Evolutionary conservation across 2,113 vertebrate genomes (phyloP), one percentile per base, ranked within the genome.

Genomic region (Climacteris rufus): DNA sequence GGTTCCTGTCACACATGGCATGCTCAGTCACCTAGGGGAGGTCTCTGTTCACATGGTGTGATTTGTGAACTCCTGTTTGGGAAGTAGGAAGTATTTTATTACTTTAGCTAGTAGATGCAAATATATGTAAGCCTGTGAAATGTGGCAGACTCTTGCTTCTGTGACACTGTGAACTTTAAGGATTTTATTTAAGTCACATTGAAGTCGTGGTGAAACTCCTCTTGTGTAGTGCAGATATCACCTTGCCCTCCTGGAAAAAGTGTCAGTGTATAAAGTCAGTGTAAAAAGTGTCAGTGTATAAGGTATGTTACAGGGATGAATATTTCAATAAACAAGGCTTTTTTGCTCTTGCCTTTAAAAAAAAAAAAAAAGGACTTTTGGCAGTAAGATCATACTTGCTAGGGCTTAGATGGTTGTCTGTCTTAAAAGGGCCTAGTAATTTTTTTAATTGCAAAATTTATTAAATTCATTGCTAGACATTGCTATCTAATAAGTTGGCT

Each of bases 371-470:
- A 12, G 6, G 10, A 17, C 21, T 79, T 63, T 13, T 27, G 20
- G 15, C 45, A 47, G 30, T 16, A 14, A 47, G 28, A 27, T 90
- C 27, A 11, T 4, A 2, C 18, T 68, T 84, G 4, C 31, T 47
- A 14, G 19, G 21, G 7, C 16, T 13, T 11, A 13, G 33, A 31
- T 22, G 0, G 1, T 33, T 76, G 5, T 12, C 6, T 60, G 2
- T 64, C 21, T 27, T 56, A 33, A 77, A 83, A 75, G 22, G 20
- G 9, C 27, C 28, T 22, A 17, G 7, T 56, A 35, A 75, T 47
- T 83, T 89, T 39, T 83, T 65, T 54, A 60, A 42, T 86, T 79
- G 64, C 19, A 50, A 70, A 54, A 70, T 44, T n/a, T 4, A 63
- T 79, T 79, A 61, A n/a, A 49, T 44, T 44, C 2, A 13, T 70